Evolutionary conservation across 1,140 invertebrate species (phyloP), one percentile per base, ranked within the genome.

Genomic region (Bombus difficillimus): DNA sequence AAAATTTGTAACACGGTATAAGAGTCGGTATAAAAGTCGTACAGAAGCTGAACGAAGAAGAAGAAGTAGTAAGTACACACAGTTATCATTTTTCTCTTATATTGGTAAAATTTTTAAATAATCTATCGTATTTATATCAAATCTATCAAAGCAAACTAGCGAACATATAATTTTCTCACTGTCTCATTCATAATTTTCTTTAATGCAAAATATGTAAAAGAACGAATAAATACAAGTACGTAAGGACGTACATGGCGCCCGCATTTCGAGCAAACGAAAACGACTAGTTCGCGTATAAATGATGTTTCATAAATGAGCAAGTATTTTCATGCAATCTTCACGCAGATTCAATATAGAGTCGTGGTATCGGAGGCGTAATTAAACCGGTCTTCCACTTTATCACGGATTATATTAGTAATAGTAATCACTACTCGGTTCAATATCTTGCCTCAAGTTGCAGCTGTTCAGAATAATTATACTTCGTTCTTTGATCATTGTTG

Each of bases 381-480:
- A 43, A 34, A 79, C 77, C 62, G 39, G 62, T 79, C 41, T 79
- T 68, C 62, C 12, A 47, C 41, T 79, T 79, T 34, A 68, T 34
- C 62, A 15, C 1, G 32, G 22, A 79, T 25, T 34, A 41, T 34
- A 72, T n/a, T 41, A 9, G 69, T 34, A 41, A 66, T 41, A 32
- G 37, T 34, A 32, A 62, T 28, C 28, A 13, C 28, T 13, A 62
- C n/a, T 25, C 28, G n/a, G 10, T 12, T 28, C 37, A 34, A n/a
- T 43, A n/a, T 64, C 10, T n/a, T 34, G 59, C 22, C 8, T 10
- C 15, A 13, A 59, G 25, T 57, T 25, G 5, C 25, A 28, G 47
- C 25, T 76, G 13, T 34, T 32, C 22, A 1, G 12, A 5, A 18
- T 72, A 72, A 71, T 39, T 74, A 18, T 22, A 15, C 32, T 74